Evolutionary conservation across 2,797 vertebrate genomes (phyloP), one percentile per base, ranked within the genome.

Genomic region (Gambusia yucatana): DNA sequence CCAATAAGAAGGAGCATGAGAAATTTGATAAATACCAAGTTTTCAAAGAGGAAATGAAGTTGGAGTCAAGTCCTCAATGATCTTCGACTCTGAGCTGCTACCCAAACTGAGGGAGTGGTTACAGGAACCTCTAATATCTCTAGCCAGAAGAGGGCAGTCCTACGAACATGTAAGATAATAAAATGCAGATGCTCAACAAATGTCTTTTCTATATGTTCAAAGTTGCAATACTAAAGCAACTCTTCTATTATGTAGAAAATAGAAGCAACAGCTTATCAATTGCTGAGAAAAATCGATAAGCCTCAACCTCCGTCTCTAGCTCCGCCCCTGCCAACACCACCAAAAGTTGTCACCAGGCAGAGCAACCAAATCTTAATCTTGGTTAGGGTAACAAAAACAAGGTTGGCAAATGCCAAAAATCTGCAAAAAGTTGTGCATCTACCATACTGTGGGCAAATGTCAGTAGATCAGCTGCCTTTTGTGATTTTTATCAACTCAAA

Each of bases 21-120:
- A 57, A 57, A 57, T 57, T 57, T 57, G 52, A 57, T 57, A 57
- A 57, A 57, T n/a, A 28, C 22, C 52, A 57, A 57, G 52, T 57
- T 57, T 25, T 30, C 57, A 61, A 30, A 6, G 57, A 61, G 28
- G 13, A 61, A 61, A 61, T 14, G 13, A 59, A 59, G n/a, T 5
- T 14, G 57, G 52, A 61, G n/a, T 14, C 28, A 30, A 59, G 57
- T 28, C 25, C 10, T 57, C 52, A 57, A 25, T 28, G 52, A n/a
- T n/a, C 52, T 25, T 25, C 52, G 22, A 55, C 52, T n/a, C n/a
- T n/a, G 9, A 55, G 25, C 52, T n/a, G 25, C 3, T 9, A 9
- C 6, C 7, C 48, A 50, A 3, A 52, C 20, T 25, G 50, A 50
- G 20, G 48, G 48, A 52, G 50, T 52, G 50, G 50, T 33, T 33